phyloP scores from a whole-genome alignment of 2,888 invertebrate species.

The Leptopterna dolabrata region DNA sequence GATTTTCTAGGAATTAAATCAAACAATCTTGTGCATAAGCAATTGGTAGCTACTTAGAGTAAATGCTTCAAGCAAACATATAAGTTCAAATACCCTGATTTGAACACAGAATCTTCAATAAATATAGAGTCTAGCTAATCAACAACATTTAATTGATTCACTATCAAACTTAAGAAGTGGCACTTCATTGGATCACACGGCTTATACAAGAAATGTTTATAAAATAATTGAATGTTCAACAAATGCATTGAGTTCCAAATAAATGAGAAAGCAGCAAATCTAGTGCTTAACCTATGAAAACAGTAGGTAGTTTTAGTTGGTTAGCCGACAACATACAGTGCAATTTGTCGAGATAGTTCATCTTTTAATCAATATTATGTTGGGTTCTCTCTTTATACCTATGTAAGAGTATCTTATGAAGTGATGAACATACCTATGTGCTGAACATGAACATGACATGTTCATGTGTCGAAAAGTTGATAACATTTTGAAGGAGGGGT shows the following conservation, averaged over 20 bases:
- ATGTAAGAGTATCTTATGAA: too few relatives aligned
- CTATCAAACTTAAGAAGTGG: conserved; percentile 7
- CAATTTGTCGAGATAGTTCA: too few relatives aligned
- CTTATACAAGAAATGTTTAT: background rate
- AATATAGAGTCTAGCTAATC: conserved; percentile 10
- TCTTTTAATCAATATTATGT: too few relatives aligned
- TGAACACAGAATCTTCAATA: background rate
- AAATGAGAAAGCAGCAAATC: too few relatives aligned
- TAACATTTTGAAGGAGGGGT: too few relatives aligned
- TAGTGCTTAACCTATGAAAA: too few relatives aligned
- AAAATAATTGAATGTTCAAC: background rate
- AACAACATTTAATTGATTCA: conserved; percentile 19
- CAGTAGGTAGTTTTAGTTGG: too few relatives aligned
- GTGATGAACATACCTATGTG: too few relatives aligned
- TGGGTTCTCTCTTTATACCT: too few relatives aligned
- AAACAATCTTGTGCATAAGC: background rate
- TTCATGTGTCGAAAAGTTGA: too few relatives aligned
- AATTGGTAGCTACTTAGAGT: background rate
- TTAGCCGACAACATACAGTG: too few relatives aligned
- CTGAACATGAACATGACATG: too few relatives aligned
- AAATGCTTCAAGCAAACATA: background rate
- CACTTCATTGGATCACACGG: conserved; percentile 35
- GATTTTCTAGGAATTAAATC: background rate
- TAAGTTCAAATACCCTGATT: background rate
- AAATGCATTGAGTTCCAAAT: background rate